Percentiles rank a stretch among this genome's conserved stretches.
Conservation (phyloP, 1,140 invertebrate genomes). For the Drosophila truncata region DNA sequence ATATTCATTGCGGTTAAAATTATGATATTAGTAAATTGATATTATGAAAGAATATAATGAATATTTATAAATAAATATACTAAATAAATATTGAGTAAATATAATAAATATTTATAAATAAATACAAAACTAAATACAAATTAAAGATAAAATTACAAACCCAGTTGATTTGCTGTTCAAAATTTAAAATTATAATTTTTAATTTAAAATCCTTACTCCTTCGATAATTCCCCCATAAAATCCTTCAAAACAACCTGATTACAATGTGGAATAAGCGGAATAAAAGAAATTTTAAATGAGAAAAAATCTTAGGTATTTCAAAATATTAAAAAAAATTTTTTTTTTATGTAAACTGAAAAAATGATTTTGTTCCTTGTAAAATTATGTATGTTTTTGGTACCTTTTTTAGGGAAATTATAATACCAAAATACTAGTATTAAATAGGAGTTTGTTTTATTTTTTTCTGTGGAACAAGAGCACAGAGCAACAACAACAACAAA, state of each 20-base stretch:
- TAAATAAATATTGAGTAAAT: too few species aligned
- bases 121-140: too few species aligned
- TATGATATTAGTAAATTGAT: neutral
- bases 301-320: neutral
- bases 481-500: constrained; percentile 24
- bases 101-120: too few species aligned
- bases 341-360: neutral
- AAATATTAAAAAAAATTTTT: neutral
- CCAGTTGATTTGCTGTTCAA: neutral
- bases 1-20: neutral
- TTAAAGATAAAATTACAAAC: neutral
- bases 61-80: neutral
- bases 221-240: neutral
- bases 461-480: constrained; percentile 20
- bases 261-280: neutral
- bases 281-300: neutral
- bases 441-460: neutral
- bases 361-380: neutral
- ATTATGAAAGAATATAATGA: neutral
- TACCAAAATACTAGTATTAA: neutral
- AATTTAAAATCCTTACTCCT: neutral
- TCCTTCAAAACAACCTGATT: neutral
- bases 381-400: neutral
- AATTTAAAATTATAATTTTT: too few species aligned
- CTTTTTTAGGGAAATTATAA: neutral